Base-by-base conservation (phyloP, 2,888 invertebrate species). In the Stegophylla sp. region DNA sequence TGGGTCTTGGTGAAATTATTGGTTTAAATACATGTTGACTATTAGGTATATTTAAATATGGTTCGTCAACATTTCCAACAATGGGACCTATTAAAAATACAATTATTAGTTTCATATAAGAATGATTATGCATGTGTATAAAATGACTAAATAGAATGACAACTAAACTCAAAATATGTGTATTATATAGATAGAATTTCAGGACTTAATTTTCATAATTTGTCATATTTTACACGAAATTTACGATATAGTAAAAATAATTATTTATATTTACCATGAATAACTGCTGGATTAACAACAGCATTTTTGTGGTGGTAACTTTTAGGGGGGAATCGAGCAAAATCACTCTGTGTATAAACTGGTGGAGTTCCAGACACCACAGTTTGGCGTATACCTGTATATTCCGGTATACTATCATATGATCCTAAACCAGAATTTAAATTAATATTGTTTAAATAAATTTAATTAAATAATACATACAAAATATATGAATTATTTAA, bases 1-100 rank as follows among this genome's bases (percentile, higher is more conserved):
- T 93, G 0, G 95, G 94, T 83, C 95, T 87, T 0, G 94, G 93
- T 23, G 93, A 90, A 86, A 89, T 89, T 76, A 90, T 89, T 53
- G 77, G 81, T 69, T 82, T 83, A 51, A 79, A 79, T 13, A 79
- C 13, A 61, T 82, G 82, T 61, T 79, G 79, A 67, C 59, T 79
- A 51, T 71, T 79, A 26, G 79, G 45, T 71, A 79, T 69, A 13
- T 45, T 79, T 41, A 79, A 17, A 48, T 48, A 45, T 34, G 45
- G 12, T 0, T 79, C 79, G 23, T 79, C 79, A n/a, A 28, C 71
- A 26, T 61, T 28, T 45, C 61, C 71, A 45, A 45, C 15, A 28
- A 69, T 61, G 13, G 71, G 69, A 51, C 79, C 79, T 79, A n/a
- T 41, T 4, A 41, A 53, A 53, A 4, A 34, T 15, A 34, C 3